Conservation (phyloP, 2,797 vertebrate genomes). For the Chaetodon trifasciatus region DNA sequence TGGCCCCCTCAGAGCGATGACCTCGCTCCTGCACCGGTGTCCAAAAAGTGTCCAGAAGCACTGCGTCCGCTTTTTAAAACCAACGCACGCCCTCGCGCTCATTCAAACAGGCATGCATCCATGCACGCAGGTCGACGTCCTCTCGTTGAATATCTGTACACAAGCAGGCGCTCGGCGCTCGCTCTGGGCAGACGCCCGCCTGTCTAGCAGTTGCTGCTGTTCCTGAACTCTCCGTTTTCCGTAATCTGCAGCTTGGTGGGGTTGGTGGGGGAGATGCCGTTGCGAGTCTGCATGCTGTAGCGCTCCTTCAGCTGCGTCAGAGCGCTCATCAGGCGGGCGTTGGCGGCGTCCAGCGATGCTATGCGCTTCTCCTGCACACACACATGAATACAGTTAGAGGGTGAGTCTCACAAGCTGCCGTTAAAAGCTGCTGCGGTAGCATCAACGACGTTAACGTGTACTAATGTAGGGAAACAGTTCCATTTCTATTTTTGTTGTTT, state of each 20-base stretch:
- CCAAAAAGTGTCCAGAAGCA: constrained; percentile 46
- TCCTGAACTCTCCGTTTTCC: constrained; percentile 98
- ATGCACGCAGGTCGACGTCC: constrained; percentile 48
- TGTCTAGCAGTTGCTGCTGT: constrained; percentile 97
- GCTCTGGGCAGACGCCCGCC: background rate
- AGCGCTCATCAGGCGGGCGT: constrained; percentile 97
- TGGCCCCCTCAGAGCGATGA: constrained; percentile 16
- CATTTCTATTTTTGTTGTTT: background rate
- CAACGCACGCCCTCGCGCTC: constrained; percentile 21
- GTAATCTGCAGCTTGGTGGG: constrained; percentile 99
- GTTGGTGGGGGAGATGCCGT: constrained; percentile 99
- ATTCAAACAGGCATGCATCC: constrained; percentile 55
- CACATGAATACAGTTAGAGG: constrained; percentile 1
- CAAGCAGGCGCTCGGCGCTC: constrained; percentile 27
- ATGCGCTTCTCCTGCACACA: constrained; percentile 95
- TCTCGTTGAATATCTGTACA: constrained; percentile 52
- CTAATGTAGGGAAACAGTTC: too few species aligned
- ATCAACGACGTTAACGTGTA: too few species aligned
- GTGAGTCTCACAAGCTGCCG: too few species aligned
- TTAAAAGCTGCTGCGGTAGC: too few species aligned
- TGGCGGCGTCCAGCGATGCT: constrained; percentile 95
- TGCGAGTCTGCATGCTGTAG: constrained; percentile 98
- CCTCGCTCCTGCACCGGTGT: constrained; percentile 37
- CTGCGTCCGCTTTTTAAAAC: constrained; percentile 20
- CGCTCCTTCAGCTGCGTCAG: constrained; percentile 99